Base-by-base conservation (phyloP, 2,888 invertebrate genomes). In the Leptinotarsa rubiginosa region DNA sequence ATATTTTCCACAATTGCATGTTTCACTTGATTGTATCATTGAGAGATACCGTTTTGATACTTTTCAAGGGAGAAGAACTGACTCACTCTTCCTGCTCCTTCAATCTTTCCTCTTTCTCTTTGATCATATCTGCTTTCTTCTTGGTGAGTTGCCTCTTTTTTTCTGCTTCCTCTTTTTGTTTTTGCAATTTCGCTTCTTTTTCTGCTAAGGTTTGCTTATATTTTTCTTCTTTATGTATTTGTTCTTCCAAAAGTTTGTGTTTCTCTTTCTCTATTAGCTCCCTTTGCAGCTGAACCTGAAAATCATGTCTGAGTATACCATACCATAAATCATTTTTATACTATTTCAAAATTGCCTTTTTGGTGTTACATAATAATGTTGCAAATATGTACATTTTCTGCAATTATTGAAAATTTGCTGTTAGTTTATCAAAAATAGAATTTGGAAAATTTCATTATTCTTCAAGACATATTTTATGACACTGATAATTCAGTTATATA, bases 111-210 rank as follows among this genome's bases (percentile, higher is more conserved):
- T 88, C 75, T 18, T 76, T 79, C 31, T 81, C 80, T 76, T 90
- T 90, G 52, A 87, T 88, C 15, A 88, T 87, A 86, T 88, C 88
- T 13, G 88, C 88, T 86, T 89, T 89, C 73, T 88, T 84, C 13
- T 88, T 88, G 0, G 87, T 89, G 73, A 89, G 87, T 69, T 88
- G 86, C 72, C 88, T 87, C 86, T 88, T 80, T 88, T 89, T 7
- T 86, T 88, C 81, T 2, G 62, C 56, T 69, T 90, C 90, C 69
- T 89, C 88, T 2, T 86, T 76, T 77, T 89, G 89, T 69, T 88
- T 88, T 1, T 85, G 73, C 76, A 89, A 87, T 62, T 88, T 88
- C 77, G 90, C 90, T 0, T 85, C 84, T 49, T 83, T 83, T 70
- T 85, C 86, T 1, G 80, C 82, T 4, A 84, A 68, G 18, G 81